These are phyloP conservation scores for Eudasyphora cyanicolor DNA, from an alignment of 2,888 invertebrate genomes.

Conservation along the genomic window DNA sequence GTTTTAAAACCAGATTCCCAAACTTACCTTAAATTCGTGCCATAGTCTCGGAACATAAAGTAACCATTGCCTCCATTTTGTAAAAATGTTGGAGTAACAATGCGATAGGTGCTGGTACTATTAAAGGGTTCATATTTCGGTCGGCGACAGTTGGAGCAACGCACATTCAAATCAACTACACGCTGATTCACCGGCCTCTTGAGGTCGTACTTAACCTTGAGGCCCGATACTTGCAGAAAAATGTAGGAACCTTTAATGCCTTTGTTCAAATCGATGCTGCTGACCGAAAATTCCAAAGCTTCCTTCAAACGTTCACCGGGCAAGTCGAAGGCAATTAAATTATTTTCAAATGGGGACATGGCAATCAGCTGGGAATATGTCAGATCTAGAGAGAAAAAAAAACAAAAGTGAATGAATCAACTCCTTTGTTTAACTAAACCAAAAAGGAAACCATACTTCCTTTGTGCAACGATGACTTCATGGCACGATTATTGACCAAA, in stretches of 20 bases:
- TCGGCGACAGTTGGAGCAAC: conserved; percentile 76
- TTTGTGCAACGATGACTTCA: conserved; percentile 85
- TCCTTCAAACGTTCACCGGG: conserved; percentile 84
- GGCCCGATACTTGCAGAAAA: conserved; percentile 83
- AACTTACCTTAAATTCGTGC: conserved; percentile 74
- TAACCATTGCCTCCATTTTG: conserved; percentile 87
- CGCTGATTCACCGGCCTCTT: conserved; percentile 82
- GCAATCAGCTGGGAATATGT: conserved; percentile 86
- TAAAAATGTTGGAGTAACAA: conserved; percentile 84
- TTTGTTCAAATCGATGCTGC: conserved; percentile 69
- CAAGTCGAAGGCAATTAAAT: conserved; percentile 86
- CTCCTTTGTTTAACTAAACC: neutral
- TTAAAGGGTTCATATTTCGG: conserved; percentile 84
- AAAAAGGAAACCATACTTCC: conserved; percentile 82
- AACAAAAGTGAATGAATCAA: neutral
- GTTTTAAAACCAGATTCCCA: neutral
- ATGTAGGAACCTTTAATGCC: conserved; percentile 66
- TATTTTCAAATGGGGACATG: conserved; percentile 89
- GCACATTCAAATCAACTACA: conserved; percentile 80
- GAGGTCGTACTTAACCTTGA: conserved; percentile 81
- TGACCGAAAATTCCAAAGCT: conserved; percentile 83
- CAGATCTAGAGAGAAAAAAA: conserved; percentile 81
- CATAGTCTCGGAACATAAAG: conserved; percentile 78
- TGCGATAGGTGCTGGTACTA: conserved; percentile 82
- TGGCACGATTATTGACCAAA: conserved; percentile 85